phyloP scores from a whole-genome alignment of 1,140 invertebrate species.

The Gryllus bimaculatus region DNA sequence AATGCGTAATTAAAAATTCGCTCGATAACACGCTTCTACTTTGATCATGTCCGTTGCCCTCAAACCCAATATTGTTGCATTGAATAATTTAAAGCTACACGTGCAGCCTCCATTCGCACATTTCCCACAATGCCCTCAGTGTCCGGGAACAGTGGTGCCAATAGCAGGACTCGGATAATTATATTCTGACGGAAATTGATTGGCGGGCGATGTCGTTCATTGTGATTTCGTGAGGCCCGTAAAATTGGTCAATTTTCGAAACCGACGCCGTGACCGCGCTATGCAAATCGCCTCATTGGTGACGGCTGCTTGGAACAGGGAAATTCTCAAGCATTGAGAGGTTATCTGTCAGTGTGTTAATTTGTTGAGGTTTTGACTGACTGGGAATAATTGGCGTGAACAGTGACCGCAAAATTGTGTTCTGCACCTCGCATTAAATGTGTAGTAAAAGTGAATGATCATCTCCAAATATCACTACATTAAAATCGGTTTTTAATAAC shows the following conservation, averaged over 20 bases:
- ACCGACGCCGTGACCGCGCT: not conserved
- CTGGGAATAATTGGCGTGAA: too few species aligned
- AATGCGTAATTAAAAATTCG: slow-evolving; percentile 2
- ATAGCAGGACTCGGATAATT: not conserved
- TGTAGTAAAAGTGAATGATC: too few species aligned
- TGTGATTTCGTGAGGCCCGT: not conserved
- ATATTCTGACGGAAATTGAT: not conserved
- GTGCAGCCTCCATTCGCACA: not conserved
- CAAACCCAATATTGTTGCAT: not conserved
- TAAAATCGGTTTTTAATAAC: too few species aligned
- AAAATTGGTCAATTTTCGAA: not conserved
- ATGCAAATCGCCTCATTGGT: not conserved
- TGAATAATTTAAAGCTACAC: not conserved
- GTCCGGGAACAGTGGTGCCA: not conserved
- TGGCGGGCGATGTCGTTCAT: not conserved
- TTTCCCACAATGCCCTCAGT: not conserved
- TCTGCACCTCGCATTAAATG: too few species aligned
- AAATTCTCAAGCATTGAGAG: too few species aligned
- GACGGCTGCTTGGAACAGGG: not conserved
- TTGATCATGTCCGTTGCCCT: not conserved
- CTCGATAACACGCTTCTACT: not conserved
- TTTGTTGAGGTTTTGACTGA: too few species aligned
- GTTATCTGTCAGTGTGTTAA: too few species aligned
- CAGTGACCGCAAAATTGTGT: too few species aligned
- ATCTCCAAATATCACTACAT: too few species aligned